These are phyloP conservation scores for Agrilus cyanescens DNA, from an alignment of 2,888 invertebrate genomes.

Conservation along the genomic window DNA sequence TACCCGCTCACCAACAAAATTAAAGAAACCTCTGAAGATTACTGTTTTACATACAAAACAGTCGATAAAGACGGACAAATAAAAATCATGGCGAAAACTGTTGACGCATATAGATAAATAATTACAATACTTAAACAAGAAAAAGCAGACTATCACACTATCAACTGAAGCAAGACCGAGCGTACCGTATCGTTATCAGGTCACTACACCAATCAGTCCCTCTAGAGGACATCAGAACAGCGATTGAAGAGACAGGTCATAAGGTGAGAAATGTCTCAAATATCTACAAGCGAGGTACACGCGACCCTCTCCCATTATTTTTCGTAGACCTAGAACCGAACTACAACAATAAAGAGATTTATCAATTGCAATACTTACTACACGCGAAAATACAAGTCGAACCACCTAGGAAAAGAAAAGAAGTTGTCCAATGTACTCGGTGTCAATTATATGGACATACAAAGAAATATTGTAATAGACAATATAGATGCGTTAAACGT, in stretches of 20 bases:
- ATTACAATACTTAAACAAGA: constrained; percentile 5
- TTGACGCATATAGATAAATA: constrained; percentile 6
- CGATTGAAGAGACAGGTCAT: constrained; percentile 1
- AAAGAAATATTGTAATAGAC: constrained; percentile 5
- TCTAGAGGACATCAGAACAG: constrained; percentile 3
- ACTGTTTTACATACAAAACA: too few relatives aligned
- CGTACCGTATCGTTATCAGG: constrained; percentile 7
- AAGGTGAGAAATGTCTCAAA: constrained; percentile 2
- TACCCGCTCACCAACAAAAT: too few relatives aligned
- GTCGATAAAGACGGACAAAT: too few relatives aligned
- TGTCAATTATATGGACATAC: constrained; percentile 6
- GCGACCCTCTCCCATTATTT: constrained; percentile 3
- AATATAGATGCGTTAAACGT: constrained; percentile 4
- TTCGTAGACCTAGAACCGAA: constrained; percentile 6
- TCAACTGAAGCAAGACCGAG: constrained; percentile 5
- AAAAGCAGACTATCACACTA: constrained; percentile 8
- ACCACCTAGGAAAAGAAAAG: constrained; percentile 1
- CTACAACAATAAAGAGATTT: constrained; percentile 5
- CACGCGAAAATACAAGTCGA: constrained; percentile 3
- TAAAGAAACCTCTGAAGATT: too few relatives aligned
- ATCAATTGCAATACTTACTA: neutral
- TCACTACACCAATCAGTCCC: constrained; percentile 6
- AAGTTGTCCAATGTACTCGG: constrained; percentile 5
- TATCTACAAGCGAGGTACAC: constrained; percentile 1
- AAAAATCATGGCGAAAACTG: too few relatives aligned